Evolutionary conservation across 2,888 invertebrate genomes (phyloP).

Genomic region (Timema podura): DNA sequence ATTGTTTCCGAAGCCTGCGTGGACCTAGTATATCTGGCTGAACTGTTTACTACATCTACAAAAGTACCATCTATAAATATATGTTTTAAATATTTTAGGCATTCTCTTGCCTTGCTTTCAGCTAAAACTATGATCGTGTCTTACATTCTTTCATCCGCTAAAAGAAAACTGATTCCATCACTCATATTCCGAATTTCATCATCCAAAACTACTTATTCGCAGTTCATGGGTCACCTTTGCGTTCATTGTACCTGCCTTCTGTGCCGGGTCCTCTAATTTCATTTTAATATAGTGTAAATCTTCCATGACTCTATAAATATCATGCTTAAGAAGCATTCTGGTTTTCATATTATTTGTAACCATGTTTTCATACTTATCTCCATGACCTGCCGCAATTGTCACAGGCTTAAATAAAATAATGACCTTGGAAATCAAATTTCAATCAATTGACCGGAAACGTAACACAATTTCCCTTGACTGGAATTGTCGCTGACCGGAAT

Average conservation of each 20-base stretch:
- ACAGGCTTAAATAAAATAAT: not conserved
- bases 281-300: too few relatives aligned
- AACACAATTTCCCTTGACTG: not conserved
- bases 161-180: slow-evolving; percentile 8
- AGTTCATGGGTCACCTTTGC: not conserved
- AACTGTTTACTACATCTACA: not conserved
- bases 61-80: not conserved
- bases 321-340: too few relatives aligned
- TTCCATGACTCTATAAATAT: too few relatives aligned
- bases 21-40: not conserved
- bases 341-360: too few relatives aligned
- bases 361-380: not conserved
- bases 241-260: not conserved
- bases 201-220: not conserved
- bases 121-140: not conserved
- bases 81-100: not conserved
- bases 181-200: not conserved
- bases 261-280: too few relatives aligned
- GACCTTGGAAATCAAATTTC: not conserved
- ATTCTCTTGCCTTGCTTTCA: not conserved
- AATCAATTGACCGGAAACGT: not conserved
- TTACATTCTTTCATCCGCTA: not conserved
- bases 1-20: not conserved
- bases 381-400: not conserved
- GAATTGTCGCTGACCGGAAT: not conserved